phyloP scores from a whole-genome alignment of 1,140 invertebrate genomes.

The Geopemphigus sp. region DNA sequence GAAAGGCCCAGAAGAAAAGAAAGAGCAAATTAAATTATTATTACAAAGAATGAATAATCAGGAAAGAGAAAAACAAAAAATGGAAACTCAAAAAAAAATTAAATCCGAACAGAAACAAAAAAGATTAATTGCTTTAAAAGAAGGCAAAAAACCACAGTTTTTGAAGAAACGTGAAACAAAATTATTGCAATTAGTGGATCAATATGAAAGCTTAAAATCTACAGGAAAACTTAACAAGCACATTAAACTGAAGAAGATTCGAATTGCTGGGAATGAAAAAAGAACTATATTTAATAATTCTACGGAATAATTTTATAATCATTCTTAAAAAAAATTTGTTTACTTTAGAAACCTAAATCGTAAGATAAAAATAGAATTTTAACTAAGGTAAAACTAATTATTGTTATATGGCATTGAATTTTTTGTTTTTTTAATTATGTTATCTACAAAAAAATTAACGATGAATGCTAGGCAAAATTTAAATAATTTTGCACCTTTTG shows the following conservation, averaged over 20 bases:
- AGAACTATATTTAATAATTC: constrained; percentile 19
- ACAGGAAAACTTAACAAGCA: constrained; percentile 35
- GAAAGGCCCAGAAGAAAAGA: background rate
- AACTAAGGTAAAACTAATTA: too few relatives aligned
- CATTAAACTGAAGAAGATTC: constrained; percentile 33
- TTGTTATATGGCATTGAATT: too few relatives aligned
- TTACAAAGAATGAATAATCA: constrained; percentile 43
- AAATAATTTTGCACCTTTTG: too few relatives aligned
- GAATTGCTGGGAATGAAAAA: constrained; percentile 21
- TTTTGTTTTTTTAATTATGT: too few relatives aligned
- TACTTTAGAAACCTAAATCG: background rate
- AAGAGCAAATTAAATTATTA: constrained; percentile 23
- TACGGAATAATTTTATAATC: background rate
- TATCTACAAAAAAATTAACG: too few relatives aligned
- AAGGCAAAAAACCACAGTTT: constrained; percentile 42
- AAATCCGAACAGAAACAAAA: constrained; percentile 20
- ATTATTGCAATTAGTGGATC: constrained; percentile 31
- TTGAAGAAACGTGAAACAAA: constrained; percentile 37
- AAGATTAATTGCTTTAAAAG: constrained; percentile 2
- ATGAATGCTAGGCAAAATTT: too few relatives aligned
- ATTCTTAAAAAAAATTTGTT: background rate
- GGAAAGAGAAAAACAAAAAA: constrained; percentile 36
- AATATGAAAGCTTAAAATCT: constrained; percentile 38
- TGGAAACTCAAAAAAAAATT: constrained; percentile 17
- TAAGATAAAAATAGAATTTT: too few relatives aligned